Evolutionary conservation across 2,888 invertebrate genomes (phyloP).

Genomic region (Aphidoletes aphidimyza): DNA sequence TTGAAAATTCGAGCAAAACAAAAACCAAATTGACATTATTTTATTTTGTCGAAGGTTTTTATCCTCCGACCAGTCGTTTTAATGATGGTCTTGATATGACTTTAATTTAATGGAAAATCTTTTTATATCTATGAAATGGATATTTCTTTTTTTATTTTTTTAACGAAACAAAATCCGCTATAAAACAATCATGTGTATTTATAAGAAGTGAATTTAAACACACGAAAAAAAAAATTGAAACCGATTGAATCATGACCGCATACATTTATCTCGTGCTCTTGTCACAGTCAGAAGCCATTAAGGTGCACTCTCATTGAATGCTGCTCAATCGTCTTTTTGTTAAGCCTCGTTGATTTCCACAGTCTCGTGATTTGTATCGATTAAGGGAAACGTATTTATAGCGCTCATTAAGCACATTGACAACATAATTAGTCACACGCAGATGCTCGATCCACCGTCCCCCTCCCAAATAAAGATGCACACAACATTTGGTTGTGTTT

Average conservation of each 20-base stretch:
- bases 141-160: too few species aligned
- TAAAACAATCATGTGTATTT: too few species aligned
- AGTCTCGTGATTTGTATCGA: conserved; percentile 39
- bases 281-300: conserved; percentile 48
- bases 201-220: neutral
- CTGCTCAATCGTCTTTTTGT: too few species aligned
- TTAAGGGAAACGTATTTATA: conserved; percentile 4
- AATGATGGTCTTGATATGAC: neutral
- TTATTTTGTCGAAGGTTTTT: neutral
- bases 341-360: neutral
- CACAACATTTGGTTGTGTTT: neutral
- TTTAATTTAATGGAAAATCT: neutral
- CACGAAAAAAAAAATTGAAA: neutral
- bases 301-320: neutral
- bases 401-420: conserved; percentile 34
- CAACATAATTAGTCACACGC: conserved; percentile 37
- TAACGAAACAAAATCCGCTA: too few species aligned
- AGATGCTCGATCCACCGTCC: neutral
- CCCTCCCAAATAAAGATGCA: neutral
- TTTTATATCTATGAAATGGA: neutral
- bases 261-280: neutral
- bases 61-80: neutral
- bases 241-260: neutral
- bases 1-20: neutral
- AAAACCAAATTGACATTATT: neutral